Conservation (phyloP, 2,888 invertebrate species). For the Agriopis marginaria region DNA sequence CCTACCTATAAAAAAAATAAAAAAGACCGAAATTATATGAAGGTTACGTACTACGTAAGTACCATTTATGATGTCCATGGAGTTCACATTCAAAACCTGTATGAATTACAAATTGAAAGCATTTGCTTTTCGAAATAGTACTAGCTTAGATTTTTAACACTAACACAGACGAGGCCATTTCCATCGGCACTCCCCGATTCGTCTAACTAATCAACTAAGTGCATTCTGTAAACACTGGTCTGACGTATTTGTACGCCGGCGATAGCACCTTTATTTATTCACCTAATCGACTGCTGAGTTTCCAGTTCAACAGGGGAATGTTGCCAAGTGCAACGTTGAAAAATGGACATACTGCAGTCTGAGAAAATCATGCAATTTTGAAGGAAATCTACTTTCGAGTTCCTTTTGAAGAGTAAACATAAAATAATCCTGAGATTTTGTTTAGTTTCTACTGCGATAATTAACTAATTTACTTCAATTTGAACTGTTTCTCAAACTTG, state of each 20-base stretch:
- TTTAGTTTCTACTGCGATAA: background rate
- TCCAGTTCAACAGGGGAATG: conserved; percentile 12
- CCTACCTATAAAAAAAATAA: too few relatives aligned
- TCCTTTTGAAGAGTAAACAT: background rate
- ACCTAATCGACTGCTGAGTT: conserved; percentile 32
- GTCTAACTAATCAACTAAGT: conserved; percentile 31
- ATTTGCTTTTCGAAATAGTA: background rate
- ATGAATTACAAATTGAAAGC: background rate
- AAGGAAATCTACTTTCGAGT: background rate
- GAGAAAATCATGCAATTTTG: background rate
- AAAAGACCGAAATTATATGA: too few relatives aligned
- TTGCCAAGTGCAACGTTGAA: conserved; percentile 21
- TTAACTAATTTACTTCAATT: background rate
- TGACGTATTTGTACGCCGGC: conserved; percentile 31
- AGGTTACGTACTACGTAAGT: too few relatives aligned
- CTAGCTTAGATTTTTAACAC: conserved; percentile 7
- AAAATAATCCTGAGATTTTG: too few relatives aligned
- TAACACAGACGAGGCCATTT: conserved; percentile 6
- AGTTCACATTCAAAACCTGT: background rate
- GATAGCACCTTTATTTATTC: conserved; percentile 39
- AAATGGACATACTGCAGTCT: background rate
- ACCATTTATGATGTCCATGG: background rate
- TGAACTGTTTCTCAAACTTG: conserved; percentile 9
- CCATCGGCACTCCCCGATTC: conserved; percentile 11
- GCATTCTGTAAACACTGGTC: conserved; percentile 33